Base-by-base conservation (phyloP, 2,888 invertebrate species). In the Hyalella azteca region DNA sequence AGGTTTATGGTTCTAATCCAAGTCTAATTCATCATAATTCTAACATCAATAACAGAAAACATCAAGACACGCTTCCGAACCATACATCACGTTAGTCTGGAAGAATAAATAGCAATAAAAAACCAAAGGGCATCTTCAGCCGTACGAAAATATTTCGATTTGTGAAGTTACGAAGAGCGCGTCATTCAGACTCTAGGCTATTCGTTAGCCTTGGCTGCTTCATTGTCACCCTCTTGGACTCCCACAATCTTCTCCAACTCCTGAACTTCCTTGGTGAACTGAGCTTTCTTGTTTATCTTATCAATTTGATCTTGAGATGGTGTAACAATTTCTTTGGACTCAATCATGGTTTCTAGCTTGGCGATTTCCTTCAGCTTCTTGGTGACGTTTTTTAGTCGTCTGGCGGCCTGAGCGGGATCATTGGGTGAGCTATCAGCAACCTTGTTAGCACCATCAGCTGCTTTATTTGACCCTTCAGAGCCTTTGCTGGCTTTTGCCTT, bases 121-220 rank as follows among this genome's bases (percentile, higher is more conserved):
- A 29, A 29, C 26, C 29, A 54, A 54, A 54, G 29, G 32, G 29
- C 32, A 66, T 32, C 66, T 7, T 36, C 36, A n/a, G 29, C 36
- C 66, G 36, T 66, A 66, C 66, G 66, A 66, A 66, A 66, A 66
- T 66, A 66, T 32, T 22, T 66, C 66, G 36, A 66, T 66, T 66
- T 66, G 66, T 36, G 39, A 66, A 66, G 66, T 36, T 36, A 29
- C 36, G 32, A 32, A 66, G 66, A 7, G 11, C 7, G 36, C 19
- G 32, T 29, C 19, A 19, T 4, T 15, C 32, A 36, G 36, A 36
- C 66, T 11, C 5, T 5, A 36, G 36, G 66, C 29, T 66, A 66
- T n/a, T 36, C 66, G 36, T 29, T 66, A n/a, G 66, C 19, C 19
- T 66, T 66, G 66, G 11, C 39, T 7, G 66, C 29, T 36, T 36